Conservation (phyloP, 1,140 invertebrate genomes). For the Pogonomyrmex barbatus region DNA sequence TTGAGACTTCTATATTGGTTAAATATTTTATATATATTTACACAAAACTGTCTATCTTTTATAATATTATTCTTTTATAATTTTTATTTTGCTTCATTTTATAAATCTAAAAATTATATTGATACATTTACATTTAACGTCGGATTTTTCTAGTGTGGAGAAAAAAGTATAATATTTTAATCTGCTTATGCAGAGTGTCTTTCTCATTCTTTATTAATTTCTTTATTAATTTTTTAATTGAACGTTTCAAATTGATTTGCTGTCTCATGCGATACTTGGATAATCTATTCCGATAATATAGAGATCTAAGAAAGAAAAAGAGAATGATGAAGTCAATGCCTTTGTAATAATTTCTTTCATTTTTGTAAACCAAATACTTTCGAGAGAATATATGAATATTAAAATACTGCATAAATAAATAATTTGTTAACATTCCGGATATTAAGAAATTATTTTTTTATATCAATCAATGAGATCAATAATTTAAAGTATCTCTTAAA, state of each 20-base stretch:
- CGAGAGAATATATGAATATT: neutral
- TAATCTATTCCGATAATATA: slow-evolving; percentile 22
- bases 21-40: slow-evolving; percentile 6
- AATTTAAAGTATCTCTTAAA: neutral
- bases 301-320: neutral
- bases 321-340: neutral
- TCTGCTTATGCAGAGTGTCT: neutral
- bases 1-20: neutral
- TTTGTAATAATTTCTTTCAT: slow-evolving; percentile 28
- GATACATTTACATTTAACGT: neutral
- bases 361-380: slow-evolving; percentile 6
- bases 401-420: slow-evolving; percentile 2
- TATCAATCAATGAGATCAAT: neutral
- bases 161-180: slow-evolving; percentile 5
- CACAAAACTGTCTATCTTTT: neutral
- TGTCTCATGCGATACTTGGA: slow-evolving; percentile 24
- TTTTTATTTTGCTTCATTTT: neutral
- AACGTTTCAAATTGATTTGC: slow-evolving; percentile 6
- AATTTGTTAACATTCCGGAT: neutral
- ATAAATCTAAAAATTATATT: neutral
- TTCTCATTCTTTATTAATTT: neutral
- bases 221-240: neutral
- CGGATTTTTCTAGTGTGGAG: neutral
- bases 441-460: neutral
- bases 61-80: neutral